Evolutionary conservation across 2,797 vertebrate species (phyloP).

Genomic region (Psittacula derbiana): DNA sequence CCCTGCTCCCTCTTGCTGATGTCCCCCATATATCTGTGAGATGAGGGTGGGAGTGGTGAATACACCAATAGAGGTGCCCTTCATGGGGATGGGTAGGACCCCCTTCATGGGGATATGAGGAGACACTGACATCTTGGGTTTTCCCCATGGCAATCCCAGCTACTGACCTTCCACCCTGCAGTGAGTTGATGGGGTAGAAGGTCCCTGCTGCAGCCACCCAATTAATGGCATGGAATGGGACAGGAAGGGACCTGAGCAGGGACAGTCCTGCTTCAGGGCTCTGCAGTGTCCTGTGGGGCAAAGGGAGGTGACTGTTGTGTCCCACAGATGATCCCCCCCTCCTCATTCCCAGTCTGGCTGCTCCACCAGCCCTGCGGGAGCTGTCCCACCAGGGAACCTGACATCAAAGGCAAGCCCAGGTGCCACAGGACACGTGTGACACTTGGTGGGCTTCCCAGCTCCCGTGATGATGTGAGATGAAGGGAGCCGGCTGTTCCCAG

Average conservation of each 20-base stretch:
- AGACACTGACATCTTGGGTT: neutral
- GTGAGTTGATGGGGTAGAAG: fast-evolving
- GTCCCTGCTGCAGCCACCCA: neutral
- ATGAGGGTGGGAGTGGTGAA: neutral
- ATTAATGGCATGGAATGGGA: too few species aligned
- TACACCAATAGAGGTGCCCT: fast-evolving
- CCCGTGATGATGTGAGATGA: constrained; percentile 34
- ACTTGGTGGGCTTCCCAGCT: neutral
- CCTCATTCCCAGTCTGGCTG: neutral
- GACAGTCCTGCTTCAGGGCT: neutral
- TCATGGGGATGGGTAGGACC: neutral
- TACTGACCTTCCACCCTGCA: fast-evolving
- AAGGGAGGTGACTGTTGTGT: neutral
- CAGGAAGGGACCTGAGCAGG: neutral
- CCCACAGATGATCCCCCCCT: fast-evolving
- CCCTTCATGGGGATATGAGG: neutral
- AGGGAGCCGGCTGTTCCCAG: neutral
- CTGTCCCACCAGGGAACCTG: neutral
- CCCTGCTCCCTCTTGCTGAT: neutral
- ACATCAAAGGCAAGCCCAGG: constrained; percentile 27
- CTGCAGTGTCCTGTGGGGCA: neutral
- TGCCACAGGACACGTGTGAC: neutral
- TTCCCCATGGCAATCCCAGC: neutral
- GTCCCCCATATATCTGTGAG: neutral
- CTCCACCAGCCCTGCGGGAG: neutral